phyloP scores from a whole-genome alignment of 2,113 vertebrate species.

The Fulica atra region DNA sequence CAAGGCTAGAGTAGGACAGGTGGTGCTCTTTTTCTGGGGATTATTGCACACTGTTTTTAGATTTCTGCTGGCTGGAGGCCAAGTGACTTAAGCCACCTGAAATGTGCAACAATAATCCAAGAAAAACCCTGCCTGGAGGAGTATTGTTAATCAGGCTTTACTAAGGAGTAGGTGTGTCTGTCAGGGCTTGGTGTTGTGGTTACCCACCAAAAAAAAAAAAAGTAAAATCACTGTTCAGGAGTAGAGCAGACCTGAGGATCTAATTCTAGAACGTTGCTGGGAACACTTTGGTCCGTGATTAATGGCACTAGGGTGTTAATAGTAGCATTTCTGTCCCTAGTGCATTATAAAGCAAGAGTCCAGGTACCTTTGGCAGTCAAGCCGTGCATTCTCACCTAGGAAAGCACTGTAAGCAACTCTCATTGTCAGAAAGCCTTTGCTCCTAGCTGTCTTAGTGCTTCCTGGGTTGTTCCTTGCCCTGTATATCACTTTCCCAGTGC shows the following conservation, averaged over 20 bases:
- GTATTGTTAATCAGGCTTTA: not conserved
- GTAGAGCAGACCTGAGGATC: not conserved
- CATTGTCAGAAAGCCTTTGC: not conserved
- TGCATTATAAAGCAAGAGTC: not conserved
- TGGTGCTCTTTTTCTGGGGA: not conserved
- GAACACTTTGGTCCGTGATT: not conserved
- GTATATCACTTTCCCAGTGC: not conserved
- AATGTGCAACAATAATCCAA: conserved; percentile 8
- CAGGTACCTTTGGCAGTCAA: not conserved
- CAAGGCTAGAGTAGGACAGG: not conserved
- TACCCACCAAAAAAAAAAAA: not conserved
- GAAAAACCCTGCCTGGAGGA: conserved; percentile 38
- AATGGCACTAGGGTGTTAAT: not conserved
- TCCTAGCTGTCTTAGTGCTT: not conserved
- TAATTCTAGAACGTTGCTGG: not conserved
- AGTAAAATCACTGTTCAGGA: not conserved
- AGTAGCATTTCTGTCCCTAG: not conserved
- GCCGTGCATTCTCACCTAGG: not conserved
- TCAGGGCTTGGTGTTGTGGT: not conserved
- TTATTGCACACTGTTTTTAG: not conserved
- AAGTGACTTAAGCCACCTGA: conserved; percentile 23
- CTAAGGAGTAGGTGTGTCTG: not conserved
- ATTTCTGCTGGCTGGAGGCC: not conserved
- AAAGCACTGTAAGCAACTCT: not conserved
- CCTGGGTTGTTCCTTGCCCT: not conserved